phyloP scores from a whole-genome alignment of 2,888 invertebrate genomes.

The Aromia moschata region DNA sequence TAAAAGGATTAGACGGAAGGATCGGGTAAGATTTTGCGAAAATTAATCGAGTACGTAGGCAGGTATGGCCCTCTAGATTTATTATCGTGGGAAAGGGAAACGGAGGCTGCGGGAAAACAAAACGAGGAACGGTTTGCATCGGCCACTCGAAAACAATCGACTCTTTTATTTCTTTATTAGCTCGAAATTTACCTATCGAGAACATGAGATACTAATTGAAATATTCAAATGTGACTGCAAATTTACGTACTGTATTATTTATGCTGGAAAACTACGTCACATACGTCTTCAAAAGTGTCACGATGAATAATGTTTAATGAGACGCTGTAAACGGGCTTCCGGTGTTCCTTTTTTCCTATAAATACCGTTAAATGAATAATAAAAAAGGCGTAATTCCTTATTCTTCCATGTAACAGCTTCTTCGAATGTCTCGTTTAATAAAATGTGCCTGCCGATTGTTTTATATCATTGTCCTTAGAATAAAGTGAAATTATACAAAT shows the following conservation, averaged over 20 bases:
- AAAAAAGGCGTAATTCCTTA: too few relatives aligned
- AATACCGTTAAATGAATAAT: neutral
- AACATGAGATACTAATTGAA: neutral
- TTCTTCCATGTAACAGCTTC: too few relatives aligned
- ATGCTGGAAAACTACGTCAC: neutral
- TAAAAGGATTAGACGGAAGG: constrained; percentile 39
- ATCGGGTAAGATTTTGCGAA: constrained; percentile 36
- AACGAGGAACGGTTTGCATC: neutral
- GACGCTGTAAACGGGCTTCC: neutral
- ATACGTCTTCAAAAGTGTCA: constrained; percentile 1
- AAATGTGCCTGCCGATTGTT: too few relatives aligned
- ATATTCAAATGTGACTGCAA: neutral
- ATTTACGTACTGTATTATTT: neutral
- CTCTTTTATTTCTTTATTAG: neutral
- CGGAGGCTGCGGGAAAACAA: constrained; percentile 8
- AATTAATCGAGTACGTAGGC: constrained; percentile 35
- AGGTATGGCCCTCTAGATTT: constrained; percentile 32
- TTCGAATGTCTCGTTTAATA: too few relatives aligned
- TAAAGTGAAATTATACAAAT: too few relatives aligned
- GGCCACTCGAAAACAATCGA: constrained; percentile 3
- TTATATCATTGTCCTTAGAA: too few relatives aligned
- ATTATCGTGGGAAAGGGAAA: constrained; percentile 44
- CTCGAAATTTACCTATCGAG: neutral
- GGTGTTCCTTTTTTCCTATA: neutral
- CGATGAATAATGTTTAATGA: neutral